Conservation (phyloP, 2,797 vertebrate genomes). For the Chromis chromis region DNA sequence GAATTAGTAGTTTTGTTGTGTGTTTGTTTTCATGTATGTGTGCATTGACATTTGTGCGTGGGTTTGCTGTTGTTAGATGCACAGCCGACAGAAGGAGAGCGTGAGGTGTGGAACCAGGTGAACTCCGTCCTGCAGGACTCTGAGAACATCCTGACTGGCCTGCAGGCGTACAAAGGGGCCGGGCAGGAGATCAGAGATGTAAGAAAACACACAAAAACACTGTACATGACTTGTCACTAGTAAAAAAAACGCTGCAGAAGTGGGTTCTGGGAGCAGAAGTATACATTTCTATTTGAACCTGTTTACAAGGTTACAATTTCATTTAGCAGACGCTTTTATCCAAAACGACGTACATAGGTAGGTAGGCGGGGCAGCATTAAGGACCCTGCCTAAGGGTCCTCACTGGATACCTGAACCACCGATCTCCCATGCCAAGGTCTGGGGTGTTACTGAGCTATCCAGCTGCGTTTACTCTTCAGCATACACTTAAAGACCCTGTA, state of each 20-base stretch:
- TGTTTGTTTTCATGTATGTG: not conserved
- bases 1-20: not conserved
- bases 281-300: too few relatives aligned
- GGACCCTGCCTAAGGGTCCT: too few relatives aligned
- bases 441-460: too few relatives aligned
- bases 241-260: not conserved
- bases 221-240: not conserved
- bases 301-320: too few relatives aligned
- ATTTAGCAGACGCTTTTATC: too few relatives aligned
- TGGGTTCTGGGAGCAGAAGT: not conserved
- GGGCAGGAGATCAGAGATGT: conserved; percentile 99
- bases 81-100: conserved; percentile 94
- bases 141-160: conserved; percentile 93
- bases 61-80: conserved; percentile 87
- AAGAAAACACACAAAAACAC: conserved; percentile 26
- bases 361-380: too few relatives aligned
- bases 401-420: too few relatives aligned
- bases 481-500: too few relatives aligned
- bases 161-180: conserved; percentile 98
- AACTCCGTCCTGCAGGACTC: conserved; percentile 96
- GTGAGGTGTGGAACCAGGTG: conserved; percentile 98
- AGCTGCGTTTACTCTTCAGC: too few relatives aligned
- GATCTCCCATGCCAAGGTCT: too few relatives aligned
- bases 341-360: too few relatives aligned
- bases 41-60: not conserved